phyloP scores from a whole-genome alignment of 1,140 invertebrate species.

The Trichonephila clavata region DNA sequence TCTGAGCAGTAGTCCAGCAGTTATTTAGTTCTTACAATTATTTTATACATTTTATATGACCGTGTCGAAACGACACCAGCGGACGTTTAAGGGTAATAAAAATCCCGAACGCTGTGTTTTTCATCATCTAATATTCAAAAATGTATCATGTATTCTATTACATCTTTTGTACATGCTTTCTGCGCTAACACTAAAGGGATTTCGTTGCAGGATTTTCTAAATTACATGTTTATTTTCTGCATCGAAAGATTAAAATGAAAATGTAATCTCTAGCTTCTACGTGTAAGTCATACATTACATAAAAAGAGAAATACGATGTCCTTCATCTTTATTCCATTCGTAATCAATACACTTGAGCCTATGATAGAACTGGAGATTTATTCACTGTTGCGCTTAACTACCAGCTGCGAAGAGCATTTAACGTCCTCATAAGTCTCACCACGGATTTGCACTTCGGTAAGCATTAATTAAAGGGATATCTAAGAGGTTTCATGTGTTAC shows the following conservation, averaged over 20 bases:
- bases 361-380: not conserved
- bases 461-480: constrained; percentile 35
- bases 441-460: constrained; percentile 2
- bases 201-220: too few relatives aligned
- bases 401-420: constrained; percentile 12
- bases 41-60: too few relatives aligned
- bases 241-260: not conserved
- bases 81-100: too few relatives aligned
- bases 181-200: too few relatives aligned
- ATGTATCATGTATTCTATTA: too few relatives aligned
- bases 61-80: too few relatives aligned
- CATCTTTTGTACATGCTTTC: too few relatives aligned
- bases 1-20: too few relatives aligned
- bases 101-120: too few relatives aligned
- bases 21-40: too few relatives aligned
- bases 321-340: not conserved
- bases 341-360: not conserved
- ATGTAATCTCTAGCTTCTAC: not conserved
- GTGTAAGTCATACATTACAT: not conserved
- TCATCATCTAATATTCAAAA: too few relatives aligned
- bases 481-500: not conserved
- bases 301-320: not conserved
- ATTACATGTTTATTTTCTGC: too few relatives aligned
- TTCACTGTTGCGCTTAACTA: not conserved
- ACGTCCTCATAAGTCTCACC: constrained; percentile 21